Evolutionary conservation across 1,140 invertebrate genomes (phyloP).

Genomic region (Cotesia typhae): DNA sequence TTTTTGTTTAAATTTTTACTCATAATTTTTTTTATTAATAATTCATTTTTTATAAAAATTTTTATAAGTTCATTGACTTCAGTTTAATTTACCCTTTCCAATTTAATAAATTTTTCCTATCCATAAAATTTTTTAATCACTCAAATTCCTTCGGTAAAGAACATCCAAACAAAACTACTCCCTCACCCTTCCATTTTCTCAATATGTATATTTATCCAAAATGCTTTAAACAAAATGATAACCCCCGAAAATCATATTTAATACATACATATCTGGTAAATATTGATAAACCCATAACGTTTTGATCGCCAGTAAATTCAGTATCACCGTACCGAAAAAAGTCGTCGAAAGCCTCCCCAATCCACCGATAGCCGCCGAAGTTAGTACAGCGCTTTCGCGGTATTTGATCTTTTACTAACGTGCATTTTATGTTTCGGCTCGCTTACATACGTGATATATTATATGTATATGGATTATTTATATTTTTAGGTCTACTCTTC

Average conservation of each 20-base stretch:
- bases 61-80: too few relatives aligned
- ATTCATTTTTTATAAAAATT: too few relatives aligned
- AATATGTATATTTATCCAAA: constrained; percentile 32
- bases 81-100: too few relatives aligned
- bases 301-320: constrained; percentile 36
- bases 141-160: too few relatives aligned
- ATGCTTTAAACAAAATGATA: constrained; percentile 36
- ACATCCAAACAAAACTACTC: too few relatives aligned
- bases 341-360: neutral
- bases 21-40: too few relatives aligned
- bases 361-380: neutral
- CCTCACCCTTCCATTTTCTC: constrained; percentile 15
- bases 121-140: too few relatives aligned
- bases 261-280: constrained; percentile 30
- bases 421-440: constrained; percentile 37
- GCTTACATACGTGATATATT: constrained; percentile 8
- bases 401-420: constrained; percentile 22
- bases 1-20: too few relatives aligned
- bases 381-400: constrained; percentile 13
- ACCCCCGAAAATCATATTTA: constrained; percentile 20
- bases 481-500: constrained; percentile 4
- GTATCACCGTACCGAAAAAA: constrained; percentile 19
- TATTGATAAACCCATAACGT: constrained; percentile 39
- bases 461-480: constrained; percentile 10
- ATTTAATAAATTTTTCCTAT: too few relatives aligned